These are phyloP conservation scores for Hyperoodon ampullatus DNA, from an alignment of 2,113 vertebrate genomes.

Conservation along the genomic window DNA sequence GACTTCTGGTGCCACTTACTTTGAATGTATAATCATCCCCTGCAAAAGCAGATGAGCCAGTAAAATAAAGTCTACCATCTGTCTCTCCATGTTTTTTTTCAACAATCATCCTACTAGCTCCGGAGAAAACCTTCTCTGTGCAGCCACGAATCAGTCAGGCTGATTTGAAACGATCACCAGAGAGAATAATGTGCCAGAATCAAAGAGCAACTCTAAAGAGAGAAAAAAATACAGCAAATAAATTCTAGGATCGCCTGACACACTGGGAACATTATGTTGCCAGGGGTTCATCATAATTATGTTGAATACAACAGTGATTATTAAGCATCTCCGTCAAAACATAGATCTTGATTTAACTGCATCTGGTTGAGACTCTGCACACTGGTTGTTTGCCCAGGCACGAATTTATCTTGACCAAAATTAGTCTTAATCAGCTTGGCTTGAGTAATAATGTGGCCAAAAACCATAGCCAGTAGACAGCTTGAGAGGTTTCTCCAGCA, in stretches of 20 bases:
- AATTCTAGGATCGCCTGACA: conserved; percentile 8
- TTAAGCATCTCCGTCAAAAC: conserved; percentile 19
- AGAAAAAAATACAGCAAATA: conserved; percentile 35
- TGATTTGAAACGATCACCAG: conserved; percentile 59
- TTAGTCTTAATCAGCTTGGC: conserved; percentile 65
- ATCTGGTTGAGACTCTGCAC: conserved; percentile 12
- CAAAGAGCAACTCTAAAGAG: conserved; percentile 28
- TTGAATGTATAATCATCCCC: conserved; percentile 50
- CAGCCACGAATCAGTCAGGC: conserved; percentile 52
- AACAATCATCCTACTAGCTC: conserved; percentile 41
- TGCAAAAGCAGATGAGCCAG: conserved; percentile 57
- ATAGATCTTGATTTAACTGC: conserved; percentile 30
- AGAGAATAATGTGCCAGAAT: conserved; percentile 41
- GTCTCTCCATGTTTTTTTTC: conserved; percentile 38
- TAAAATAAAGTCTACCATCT: conserved; percentile 76
- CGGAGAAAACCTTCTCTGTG: conserved; percentile 33
- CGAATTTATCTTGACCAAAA: conserved; percentile 70
- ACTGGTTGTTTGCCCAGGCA: conserved; percentile 66
- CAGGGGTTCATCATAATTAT: neutral
- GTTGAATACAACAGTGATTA: neutral
- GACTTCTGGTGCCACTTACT: neutral
- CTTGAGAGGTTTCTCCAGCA: neutral
- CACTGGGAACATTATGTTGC: neutral
- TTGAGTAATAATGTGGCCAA: conserved; percentile 7
- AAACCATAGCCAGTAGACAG: conserved; percentile 13